Evolutionary conservation across 2,797 vertebrate genomes (phyloP), one percentile per base, ranked within the genome.

Genomic region (Myoxocephalus aenaeus): DNA sequence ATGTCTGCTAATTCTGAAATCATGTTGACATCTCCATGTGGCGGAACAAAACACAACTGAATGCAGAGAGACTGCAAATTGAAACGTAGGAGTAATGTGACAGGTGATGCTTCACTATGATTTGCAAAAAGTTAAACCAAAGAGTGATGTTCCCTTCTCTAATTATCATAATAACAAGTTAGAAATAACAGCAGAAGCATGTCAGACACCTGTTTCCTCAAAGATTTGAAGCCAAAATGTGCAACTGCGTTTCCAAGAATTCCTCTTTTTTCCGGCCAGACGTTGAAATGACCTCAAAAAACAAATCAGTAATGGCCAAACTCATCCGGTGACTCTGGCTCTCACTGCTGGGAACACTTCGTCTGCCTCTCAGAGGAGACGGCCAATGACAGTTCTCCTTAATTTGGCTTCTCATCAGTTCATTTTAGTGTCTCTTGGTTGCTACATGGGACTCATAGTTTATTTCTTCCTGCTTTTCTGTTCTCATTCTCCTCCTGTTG

Each of bases 321-420:
- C 87, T 70, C 20, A 11, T 53, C 87, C 68, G 59, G 61, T 85
- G 81, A 82, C 85, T 88, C 85, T 79, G 82, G 63, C 84, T 91
- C 88, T 94, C 91, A 89, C 94, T 93, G 92, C 94, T 95, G 95
- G 95, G 96, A 96, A 94, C 95, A 95, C 96, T 97, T 97, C 96
- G 90, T 90, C 95, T 92, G 63, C 79, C 75, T 79, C 78, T 75
- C 67, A 54, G 75, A 88, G 67, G 79, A 79, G 78, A 87, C 71
- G 20, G 80, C 82, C 79, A 66, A 65, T 59, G 40, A 66, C 84
- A 66, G 75, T 68, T 65, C 62, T 75, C n/a, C 56, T 29, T 74
- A 4, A 46, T 38, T 40, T 51, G 65, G 72, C 71, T 74, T 73
- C 69, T 64, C 70, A 65, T 53, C 34, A n/a, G 9, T 65, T 77